Conservation (phyloP, 2,888 invertebrate genomes). For the Troides oblongomaculatus region DNA sequence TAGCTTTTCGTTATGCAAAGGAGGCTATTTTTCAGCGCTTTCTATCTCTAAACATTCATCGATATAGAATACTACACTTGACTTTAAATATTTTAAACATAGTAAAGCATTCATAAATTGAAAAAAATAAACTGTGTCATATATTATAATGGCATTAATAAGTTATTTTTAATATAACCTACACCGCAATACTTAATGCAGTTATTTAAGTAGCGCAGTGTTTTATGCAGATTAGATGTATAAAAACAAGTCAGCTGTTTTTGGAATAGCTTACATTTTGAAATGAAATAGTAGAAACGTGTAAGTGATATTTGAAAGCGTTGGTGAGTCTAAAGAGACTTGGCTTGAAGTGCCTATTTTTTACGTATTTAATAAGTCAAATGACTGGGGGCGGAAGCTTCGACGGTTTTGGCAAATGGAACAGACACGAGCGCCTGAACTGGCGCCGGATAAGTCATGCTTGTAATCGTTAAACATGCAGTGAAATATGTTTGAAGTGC, state of each 20-base stretch:
- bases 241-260: not conserved
- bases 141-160: too few relatives aligned
- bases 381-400: constrained; percentile 13
- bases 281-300: not conserved
- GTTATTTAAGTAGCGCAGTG: not conserved
- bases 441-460: constrained; percentile 21
- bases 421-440: constrained; percentile 18
- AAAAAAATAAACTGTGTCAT: too few relatives aligned
- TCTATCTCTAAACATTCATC: too few relatives aligned
- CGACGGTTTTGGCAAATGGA: constrained; percentile 22
- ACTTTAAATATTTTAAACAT: too few relatives aligned
- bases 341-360: constrained; percentile 7
- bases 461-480: constrained; percentile 11
- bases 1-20: too few relatives aligned
- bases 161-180: not conserved
- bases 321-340: not conserved
- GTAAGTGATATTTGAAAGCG: not conserved
- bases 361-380: constrained; percentile 21
- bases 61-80: too few relatives aligned
- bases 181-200: not conserved
- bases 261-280: not conserved
- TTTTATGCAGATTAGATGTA: not conserved
- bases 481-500: constrained; percentile 6
- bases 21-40: too few relatives aligned
- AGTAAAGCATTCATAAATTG: too few relatives aligned